Evolutionary conservation across 2,888 invertebrate species (phyloP).

Genomic region (Caenorhabditis imperialis): DNA sequence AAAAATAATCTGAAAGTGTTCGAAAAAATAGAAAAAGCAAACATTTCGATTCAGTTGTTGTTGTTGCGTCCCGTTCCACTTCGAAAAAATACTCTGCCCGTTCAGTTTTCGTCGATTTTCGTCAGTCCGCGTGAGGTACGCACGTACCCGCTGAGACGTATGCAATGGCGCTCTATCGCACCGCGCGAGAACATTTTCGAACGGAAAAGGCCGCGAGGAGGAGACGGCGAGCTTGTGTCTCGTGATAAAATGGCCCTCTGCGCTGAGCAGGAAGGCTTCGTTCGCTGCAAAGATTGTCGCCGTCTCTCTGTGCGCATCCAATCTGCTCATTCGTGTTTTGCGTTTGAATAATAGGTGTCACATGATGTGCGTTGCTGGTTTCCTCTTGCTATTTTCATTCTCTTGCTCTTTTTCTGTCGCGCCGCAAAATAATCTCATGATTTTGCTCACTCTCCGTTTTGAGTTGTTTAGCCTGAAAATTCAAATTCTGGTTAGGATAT

Average conservation of each 20-base stretch:
- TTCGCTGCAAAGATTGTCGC: conserved; percentile 1
- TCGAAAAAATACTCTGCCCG: too few relatives aligned
- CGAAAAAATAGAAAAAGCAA: too few relatives aligned
- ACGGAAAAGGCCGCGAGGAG: conserved; percentile 41
- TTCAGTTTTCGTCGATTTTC: too few relatives aligned
- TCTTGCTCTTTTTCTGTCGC: not conserved
- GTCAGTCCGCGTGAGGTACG: too few relatives aligned
- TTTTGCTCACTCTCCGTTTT: too few relatives aligned
- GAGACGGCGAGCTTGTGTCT: conserved; percentile 6
- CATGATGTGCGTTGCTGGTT: conserved; percentile 15
- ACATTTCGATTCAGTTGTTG: too few relatives aligned
- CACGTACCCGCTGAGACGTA: not conserved
- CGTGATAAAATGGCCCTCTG: conserved; percentile 30
- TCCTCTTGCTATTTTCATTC: conserved; percentile 5
- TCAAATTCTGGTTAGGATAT: too few relatives aligned
- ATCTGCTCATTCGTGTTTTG: conserved; percentile 13
- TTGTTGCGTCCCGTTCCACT: too few relatives aligned
- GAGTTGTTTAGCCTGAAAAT: too few relatives aligned
- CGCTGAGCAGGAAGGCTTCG: not conserved
- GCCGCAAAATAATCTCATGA: too few relatives aligned
- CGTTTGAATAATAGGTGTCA: conserved; percentile 38
- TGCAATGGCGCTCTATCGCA: not conserved
- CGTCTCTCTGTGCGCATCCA: conserved; percentile 1
- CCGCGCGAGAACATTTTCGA: conserved; percentile 20
- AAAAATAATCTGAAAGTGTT: too few relatives aligned